A percentile compares a stretch with the other conserved stretches of the same genome.
Evolutionary conservation across 2,888 invertebrate genomes (phyloP).

Genomic region (Alviniconcha strummeri): DNA sequence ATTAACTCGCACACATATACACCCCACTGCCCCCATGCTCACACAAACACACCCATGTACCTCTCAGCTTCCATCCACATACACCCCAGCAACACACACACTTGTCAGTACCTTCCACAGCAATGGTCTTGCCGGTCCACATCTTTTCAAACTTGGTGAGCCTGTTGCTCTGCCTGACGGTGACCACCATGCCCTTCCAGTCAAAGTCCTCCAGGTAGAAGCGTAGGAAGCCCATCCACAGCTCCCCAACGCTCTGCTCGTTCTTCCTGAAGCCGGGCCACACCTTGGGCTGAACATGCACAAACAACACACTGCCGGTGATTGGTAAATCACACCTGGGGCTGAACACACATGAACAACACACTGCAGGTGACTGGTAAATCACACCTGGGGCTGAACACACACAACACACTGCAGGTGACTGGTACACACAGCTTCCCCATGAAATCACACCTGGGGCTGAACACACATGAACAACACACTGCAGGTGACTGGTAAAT

Average conservation of each 20-base stretch:
- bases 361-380: no score
- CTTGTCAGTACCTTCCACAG: conserved; percentile 75
- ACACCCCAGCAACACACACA: background rate
- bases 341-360: no score
- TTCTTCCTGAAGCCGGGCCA: conserved; percentile 76
- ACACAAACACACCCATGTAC: background rate
- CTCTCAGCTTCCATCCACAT: background rate
- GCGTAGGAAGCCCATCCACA: conserved; percentile 77
- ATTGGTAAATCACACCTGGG: no score
- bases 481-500: no score
- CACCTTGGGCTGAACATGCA: conserved; percentile 59
- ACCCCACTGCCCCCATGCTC: no score
- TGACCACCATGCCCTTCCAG: conserved; percentile 75
- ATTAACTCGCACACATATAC: no score
- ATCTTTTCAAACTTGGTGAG: conserved; percentile 77
- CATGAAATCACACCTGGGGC: no score
- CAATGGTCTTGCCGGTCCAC: conserved; percentile 77
- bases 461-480: no score
- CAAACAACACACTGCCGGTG: no score
- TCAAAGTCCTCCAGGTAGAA: conserved; percentile 78
- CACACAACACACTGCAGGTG: no score
- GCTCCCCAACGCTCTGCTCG: conserved; percentile 73
- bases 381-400: no score
- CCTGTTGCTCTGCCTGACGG: conserved; percentile 74
- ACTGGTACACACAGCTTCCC: no score